Evolutionary conservation across 2,888 invertebrate species (phyloP).

Genomic region (Eledone cirrhosa): DNA sequence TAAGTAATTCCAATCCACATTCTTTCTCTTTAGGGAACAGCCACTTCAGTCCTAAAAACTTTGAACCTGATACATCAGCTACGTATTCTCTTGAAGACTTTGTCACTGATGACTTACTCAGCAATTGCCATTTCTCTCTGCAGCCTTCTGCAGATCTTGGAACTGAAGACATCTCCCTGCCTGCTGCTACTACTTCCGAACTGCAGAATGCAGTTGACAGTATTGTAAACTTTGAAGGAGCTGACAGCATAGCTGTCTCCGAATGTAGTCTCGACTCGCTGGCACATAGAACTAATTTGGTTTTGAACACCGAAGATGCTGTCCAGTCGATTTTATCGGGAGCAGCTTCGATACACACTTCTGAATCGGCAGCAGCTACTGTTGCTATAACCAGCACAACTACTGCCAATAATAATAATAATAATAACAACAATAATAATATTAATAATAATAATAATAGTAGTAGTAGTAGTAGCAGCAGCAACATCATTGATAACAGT

Average conservation of each 20-base stretch:
- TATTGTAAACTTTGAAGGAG: constrained; percentile 34
- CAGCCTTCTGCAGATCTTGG: neutral
- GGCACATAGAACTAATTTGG: constrained; percentile 25
- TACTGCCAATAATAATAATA: neutral
- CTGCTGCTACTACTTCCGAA: constrained; percentile 24
- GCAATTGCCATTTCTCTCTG: constrained; percentile 13
- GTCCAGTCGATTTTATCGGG: constrained; percentile 26
- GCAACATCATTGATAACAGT: neutral
- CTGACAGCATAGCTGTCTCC: constrained; percentile 26
- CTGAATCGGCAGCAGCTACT: neutral
- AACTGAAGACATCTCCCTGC: constrained; percentile 21
- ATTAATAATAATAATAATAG: neutral
- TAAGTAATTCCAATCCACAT: constrained; percentile 20
- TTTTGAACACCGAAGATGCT: constrained; percentile 12
- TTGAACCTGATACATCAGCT: constrained; percentile 24
- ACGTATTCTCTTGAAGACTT: constrained; percentile 25
- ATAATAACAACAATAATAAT: neutral
- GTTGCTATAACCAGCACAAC: constrained; percentile 7
- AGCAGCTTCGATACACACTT: constrained; percentile 1
- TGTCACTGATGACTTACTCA: constrained; percentile 21
- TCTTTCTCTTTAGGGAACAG: constrained; percentile 12
- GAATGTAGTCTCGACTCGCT: constrained; percentile 18
- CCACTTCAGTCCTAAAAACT: constrained; percentile 24
- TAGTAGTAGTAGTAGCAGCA: neutral
- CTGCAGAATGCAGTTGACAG: constrained; percentile 32